Evolutionary conservation across 2,113 vertebrate genomes (phyloP).

Genomic region (Herpailurus yagouaroundi): DNA sequence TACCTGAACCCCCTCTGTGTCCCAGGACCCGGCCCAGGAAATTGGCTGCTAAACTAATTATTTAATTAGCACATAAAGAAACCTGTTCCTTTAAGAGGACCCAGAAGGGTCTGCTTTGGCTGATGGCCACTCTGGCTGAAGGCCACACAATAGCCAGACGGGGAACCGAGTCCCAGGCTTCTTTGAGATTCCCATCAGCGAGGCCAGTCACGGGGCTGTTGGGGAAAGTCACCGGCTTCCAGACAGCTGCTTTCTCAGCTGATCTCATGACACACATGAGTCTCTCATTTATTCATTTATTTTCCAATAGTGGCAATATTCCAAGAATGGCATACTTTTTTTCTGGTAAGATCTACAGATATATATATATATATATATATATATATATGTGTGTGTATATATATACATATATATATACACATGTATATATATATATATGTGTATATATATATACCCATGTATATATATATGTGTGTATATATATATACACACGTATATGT

Average conservation of each 20-base stretch:
- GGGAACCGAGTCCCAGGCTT: neutral
- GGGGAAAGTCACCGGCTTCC: neutral
- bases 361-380: neutral
- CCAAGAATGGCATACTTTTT: neutral
- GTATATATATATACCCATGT: no score
- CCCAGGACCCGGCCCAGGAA: neutral
- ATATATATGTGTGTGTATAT: neutral
- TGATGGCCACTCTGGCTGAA: neutral
- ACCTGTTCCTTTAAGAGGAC: neutral
- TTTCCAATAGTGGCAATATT: slow-evolving; percentile 12
- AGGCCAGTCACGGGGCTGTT: neutral
- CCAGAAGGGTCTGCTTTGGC: neutral
- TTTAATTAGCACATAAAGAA: neutral
- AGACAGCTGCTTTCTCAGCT: slow-evolving; percentile 16
- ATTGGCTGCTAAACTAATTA: neutral
- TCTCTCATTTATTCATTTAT: neutral
- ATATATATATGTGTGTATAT: neutral
- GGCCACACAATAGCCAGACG: neutral
- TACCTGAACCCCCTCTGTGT: neutral
- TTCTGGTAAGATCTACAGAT: neutral
- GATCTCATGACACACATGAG: neutral
- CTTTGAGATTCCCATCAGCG: neutral
- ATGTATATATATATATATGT: neutral
- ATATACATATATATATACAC: neutral
- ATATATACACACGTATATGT: neutral